phyloP scores from a whole-genome alignment of 1,140 invertebrate species.

The Calephelis nemesis region DNA sequence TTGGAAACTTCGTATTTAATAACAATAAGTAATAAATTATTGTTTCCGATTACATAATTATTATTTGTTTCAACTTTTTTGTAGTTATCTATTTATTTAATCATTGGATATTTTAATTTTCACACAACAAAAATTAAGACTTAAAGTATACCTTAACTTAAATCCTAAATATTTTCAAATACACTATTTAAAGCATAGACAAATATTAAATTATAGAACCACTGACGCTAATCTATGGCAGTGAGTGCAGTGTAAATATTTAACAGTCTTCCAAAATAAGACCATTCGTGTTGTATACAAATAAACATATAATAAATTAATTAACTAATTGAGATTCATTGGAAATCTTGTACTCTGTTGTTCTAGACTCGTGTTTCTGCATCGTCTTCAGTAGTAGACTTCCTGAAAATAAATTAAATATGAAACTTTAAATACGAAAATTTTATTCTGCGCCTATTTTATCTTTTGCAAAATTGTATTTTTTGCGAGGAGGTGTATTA shows the following conservation, averaged over 20 bases:
- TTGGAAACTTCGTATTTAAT: too few relatives aligned
- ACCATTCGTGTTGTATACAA: conserved; percentile 41
- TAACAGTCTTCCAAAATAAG: conserved; percentile 61
- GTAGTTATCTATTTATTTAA: background rate
- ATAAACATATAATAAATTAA: conserved; percentile 53
- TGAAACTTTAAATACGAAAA: too few relatives aligned
- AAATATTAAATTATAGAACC: conserved; percentile 52
- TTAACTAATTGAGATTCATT: conserved; percentile 76
- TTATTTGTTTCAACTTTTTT: too few relatives aligned
- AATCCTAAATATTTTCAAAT: conserved; percentile 18
- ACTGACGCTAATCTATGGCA: conserved; percentile 60
- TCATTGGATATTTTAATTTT: background rate
- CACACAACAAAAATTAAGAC: conserved; percentile 6
- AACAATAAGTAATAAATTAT: too few relatives aligned
- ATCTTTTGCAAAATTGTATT: too few relatives aligned
- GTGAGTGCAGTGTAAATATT: conserved; percentile 51
- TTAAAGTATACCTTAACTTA: conserved; percentile 12
- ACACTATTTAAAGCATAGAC: conserved; percentile 61
- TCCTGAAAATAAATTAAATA: conserved; percentile 48
- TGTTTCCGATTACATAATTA: too few relatives aligned
- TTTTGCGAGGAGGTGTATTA: too few relatives aligned
- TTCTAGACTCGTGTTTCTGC: conserved; percentile 75
- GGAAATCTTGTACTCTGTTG: conserved; percentile 73
- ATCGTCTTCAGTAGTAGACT: conserved; percentile 79
- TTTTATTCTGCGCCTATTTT: background rate